A percentile compares a stretch with the other conserved stretches of the same genome.
These are phyloP conservation scores for Machimus atricapillus DNA, from an alignment of 2,888 invertebrate genomes.

Conservation along the genomic window DNA sequence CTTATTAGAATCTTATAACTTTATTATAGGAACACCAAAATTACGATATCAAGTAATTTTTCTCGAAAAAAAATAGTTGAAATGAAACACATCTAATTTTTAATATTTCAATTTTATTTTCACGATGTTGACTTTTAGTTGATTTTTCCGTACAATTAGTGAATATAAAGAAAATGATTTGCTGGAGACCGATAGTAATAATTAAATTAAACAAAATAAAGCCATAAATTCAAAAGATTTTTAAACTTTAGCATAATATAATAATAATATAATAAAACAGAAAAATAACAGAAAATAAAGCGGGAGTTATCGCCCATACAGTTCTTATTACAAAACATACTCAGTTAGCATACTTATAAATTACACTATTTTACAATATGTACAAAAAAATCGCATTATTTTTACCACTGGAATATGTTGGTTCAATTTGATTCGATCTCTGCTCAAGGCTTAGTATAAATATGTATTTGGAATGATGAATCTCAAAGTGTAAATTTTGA, in stretches of 20 bases:
- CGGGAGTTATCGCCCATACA: neutral
- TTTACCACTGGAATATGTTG: conserved; percentile 4
- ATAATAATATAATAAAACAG: neutral
- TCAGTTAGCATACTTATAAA: conserved; percentile 11
- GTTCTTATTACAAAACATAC: neutral
- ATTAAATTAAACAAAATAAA: conserved; percentile 17
- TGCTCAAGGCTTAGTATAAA: neutral
- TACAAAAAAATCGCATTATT: conserved; percentile 12
- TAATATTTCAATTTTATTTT: conserved; percentile 30
- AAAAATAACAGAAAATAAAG: neutral
- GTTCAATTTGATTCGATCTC: neutral
- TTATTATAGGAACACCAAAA: no score
- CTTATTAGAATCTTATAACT: no score
- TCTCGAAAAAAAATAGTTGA: neutral
- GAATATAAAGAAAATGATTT: conserved; percentile 6
- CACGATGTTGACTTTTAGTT: conserved; percentile 29
- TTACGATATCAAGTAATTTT: no score
- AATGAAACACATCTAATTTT: neutral
- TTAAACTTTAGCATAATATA: neutral
- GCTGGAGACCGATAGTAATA: neutral
- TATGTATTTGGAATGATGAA: conserved; percentile 32
- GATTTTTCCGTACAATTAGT: conserved; percentile 12
- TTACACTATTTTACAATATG: conserved; percentile 25
- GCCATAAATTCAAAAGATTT: neutral
- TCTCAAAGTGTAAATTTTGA: conserved; percentile 30